Conservation (phyloP, 2,113 vertebrate species). For the Chloropsis cyanopogon region DNA sequence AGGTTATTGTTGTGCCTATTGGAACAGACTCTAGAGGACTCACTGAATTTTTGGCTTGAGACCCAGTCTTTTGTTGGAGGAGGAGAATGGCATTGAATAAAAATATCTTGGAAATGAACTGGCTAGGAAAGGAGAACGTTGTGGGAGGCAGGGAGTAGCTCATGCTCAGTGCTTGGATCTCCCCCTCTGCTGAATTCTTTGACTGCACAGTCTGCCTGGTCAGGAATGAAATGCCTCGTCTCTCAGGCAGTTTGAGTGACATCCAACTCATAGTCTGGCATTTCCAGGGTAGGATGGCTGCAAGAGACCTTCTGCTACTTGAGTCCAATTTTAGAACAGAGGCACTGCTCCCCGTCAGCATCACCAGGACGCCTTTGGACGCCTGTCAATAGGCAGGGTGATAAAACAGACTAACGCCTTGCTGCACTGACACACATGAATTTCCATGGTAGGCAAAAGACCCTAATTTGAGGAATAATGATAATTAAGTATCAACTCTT, state of each 20-base stretch:
- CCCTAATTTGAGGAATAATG: not conserved
- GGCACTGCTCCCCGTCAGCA: not conserved
- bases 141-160: not conserved
- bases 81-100: not conserved
- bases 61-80: not conserved
- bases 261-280: not conserved
- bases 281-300: not conserved
- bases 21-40: not conserved
- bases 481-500: not conserved
- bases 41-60: not conserved
- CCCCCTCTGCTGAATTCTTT: not conserved
- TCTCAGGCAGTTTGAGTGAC: not conserved
- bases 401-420: not conserved
- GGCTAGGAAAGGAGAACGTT: not conserved
- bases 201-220: not conserved
- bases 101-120: conserved; percentile 18
- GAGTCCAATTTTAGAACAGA: conserved; percentile 48
- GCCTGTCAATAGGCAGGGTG: not conserved
- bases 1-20: not conserved
- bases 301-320: not conserved
- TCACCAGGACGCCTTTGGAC: not conserved
- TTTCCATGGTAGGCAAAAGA: not conserved
- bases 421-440: not conserved
- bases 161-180: not conserved
- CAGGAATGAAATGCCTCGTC: not conserved